Evolutionary conservation across 2,797 vertebrate genomes (phyloP).

Genomic region (Neopelma chrysocephalum): DNA sequence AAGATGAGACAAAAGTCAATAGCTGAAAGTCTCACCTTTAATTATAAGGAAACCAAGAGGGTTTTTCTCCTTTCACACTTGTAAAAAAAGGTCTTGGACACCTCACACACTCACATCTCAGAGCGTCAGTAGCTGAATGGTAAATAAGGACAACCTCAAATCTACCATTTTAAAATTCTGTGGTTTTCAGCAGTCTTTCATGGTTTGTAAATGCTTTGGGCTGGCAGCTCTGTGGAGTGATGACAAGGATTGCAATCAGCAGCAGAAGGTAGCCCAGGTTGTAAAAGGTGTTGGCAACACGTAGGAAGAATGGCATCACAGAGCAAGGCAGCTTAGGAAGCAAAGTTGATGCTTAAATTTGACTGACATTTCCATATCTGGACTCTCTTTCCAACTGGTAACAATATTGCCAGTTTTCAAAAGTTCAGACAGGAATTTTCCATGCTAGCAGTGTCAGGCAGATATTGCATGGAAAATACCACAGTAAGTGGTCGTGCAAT

Average conservation of each 20-base stretch:
- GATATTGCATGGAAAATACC: not conserved
- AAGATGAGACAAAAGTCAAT: not conserved
- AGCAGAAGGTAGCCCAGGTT: not conserved
- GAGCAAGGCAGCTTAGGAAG: not conserved
- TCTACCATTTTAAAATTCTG: not conserved
- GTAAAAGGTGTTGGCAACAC: not conserved
- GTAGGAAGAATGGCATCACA: not conserved
- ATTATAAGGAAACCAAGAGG: fast-evolving
- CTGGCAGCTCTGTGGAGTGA: not conserved
- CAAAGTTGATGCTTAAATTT: not conserved
- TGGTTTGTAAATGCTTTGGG: not conserved
- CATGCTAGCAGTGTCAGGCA: fast-evolving
- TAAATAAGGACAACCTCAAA: not conserved
- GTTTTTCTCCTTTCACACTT: not conserved
- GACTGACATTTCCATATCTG: not conserved
- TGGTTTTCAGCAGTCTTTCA: not conserved
- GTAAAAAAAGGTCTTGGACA: not conserved
- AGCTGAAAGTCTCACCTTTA: not conserved
- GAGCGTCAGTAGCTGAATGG: not conserved
- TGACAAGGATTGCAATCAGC: not conserved
- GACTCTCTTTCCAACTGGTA: not conserved
- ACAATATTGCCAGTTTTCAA: not conserved
- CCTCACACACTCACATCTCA: not conserved
- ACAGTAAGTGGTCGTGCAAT: not conserved
- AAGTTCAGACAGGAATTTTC: not conserved